These are phyloP conservation scores for Odontocerum albicorne DNA, from an alignment of 2,888 invertebrate genomes.

Conservation along the genomic window DNA sequence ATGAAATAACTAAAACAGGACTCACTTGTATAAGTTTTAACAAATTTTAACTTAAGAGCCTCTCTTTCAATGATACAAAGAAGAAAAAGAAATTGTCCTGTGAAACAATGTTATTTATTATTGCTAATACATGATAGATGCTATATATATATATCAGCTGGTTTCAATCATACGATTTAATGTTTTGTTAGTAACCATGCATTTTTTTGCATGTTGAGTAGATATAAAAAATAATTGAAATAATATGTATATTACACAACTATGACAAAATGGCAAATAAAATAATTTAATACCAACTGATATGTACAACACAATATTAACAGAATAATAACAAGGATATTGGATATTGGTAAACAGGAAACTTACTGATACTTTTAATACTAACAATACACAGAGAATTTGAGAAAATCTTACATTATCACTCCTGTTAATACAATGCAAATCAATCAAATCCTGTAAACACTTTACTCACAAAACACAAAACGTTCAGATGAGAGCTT, in stretches of 20 bases:
- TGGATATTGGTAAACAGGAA: constrained; percentile 13
- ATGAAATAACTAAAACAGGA: no score
- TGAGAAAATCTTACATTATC: constrained; percentile 36
- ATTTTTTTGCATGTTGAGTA: no score
- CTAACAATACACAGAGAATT: constrained; percentile 37
- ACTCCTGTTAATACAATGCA: constrained; percentile 25
- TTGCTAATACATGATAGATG: no score
- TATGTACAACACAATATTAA: constrained; percentile 27
- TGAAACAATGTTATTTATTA: no score
- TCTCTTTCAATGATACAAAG: no score
- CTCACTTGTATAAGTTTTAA: no score
- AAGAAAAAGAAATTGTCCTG: no score
- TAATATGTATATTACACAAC: no score
- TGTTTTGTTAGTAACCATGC: background rate
- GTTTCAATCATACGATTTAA: background rate
- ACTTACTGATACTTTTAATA: constrained; percentile 32
- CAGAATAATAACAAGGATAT: constrained; percentile 24
- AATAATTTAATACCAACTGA: constrained; percentile 15
- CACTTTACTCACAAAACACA: constrained; percentile 34
- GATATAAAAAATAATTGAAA: no score
- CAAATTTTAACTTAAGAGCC: no score
- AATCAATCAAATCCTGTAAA: constrained; percentile 30
- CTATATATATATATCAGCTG: background rate
- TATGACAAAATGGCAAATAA: background rate
- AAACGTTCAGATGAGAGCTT: constrained; percentile 29